Percentiles rank a stretch among this genome's conserved stretches.
These are phyloP conservation scores for Grantiella picta DNA, from an alignment of 2,113 vertebrate genomes.

Conservation along the genomic window DNA sequence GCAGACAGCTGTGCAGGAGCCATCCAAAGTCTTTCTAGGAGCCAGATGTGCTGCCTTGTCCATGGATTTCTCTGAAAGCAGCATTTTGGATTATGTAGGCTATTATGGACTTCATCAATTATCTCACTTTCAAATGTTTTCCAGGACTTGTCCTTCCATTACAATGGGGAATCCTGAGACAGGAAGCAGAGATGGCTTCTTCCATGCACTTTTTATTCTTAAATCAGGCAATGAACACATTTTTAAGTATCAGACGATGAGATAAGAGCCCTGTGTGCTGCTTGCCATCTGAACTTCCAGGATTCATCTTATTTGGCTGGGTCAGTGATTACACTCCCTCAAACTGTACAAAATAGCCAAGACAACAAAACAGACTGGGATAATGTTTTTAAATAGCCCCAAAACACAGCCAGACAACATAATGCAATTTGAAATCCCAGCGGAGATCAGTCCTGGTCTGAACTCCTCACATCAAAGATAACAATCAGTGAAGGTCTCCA, in stretches of 20 bases:
- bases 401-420: not conserved
- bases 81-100: not conserved
- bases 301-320: not conserved
- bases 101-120: not conserved
- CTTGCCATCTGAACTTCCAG: conserved; percentile 14
- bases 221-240: not conserved
- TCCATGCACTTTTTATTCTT: not conserved
- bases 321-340: not conserved
- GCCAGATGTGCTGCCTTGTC: not conserved
- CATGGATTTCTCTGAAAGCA: conserved; percentile 7
- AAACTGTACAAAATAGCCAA: not conserved
- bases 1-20: not conserved
- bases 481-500: not conserved
- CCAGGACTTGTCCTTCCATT: not conserved
- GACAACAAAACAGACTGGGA: not conserved
- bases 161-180: conserved; percentile 31
- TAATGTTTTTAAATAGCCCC: not conserved
- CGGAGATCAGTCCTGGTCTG: not conserved
- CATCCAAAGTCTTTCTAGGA: not conserved
- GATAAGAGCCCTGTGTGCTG: not conserved
- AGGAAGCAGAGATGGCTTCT: conserved; percentile 40
- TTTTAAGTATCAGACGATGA: conserved; percentile 41
- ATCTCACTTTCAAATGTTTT: not conserved
- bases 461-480: not conserved
- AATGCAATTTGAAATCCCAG: not conserved